Evolutionary conservation across 1,140 invertebrate genomes (phyloP), one percentile per base, ranked within the genome.

Genomic region (Brachionus asplanchnoidis): DNA sequence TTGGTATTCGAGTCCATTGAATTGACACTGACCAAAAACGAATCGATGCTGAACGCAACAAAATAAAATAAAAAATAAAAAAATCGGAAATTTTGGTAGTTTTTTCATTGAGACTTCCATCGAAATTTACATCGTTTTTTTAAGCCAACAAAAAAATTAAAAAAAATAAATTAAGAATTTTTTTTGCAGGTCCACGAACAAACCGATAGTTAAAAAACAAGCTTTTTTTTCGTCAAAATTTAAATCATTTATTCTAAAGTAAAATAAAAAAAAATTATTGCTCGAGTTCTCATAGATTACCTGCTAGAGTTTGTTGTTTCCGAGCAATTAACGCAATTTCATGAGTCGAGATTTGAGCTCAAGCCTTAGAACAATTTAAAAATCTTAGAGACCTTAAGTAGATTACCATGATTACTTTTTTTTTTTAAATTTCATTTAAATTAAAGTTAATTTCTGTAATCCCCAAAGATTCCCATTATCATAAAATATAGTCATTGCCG

Each of bases 1-100:
- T 73, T 73, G 28, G 42, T 73, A 73, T 73, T 73, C 68, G 12
- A 73, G 36, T 40, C 36, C 68, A 40, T 73, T 73, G 40, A 73
- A 73, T 42, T 73, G 68, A 73, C 68, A 73, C 32, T n/a, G 68
- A 42, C 36, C 68, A 73, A 42, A 8, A 5, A 40, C 32, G 17
- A 73, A 73, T 73, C 17, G 53, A 60, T 23, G 53, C 20, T 73
- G 68, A 40, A 73, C 23, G 32, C 40, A 42, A 73, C 14, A 40
- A 73, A 73, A 36, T 36, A 40, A 42, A 73, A 40, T 20, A 73
- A n/a, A 73, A 0, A 36, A 73, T 11, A 73, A 44, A 36, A 73
- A 42, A 9, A 42, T 9, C 12, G 42, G 8, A n/a, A 42, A 73
- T 17, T 20, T 73, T 40, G 2, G 40, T 42, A 42, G 32, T n/a